These are phyloP conservation scores for Pilophorus perplexus DNA, from an alignment of 2,888 invertebrate genomes.

Conservation along the genomic window DNA sequence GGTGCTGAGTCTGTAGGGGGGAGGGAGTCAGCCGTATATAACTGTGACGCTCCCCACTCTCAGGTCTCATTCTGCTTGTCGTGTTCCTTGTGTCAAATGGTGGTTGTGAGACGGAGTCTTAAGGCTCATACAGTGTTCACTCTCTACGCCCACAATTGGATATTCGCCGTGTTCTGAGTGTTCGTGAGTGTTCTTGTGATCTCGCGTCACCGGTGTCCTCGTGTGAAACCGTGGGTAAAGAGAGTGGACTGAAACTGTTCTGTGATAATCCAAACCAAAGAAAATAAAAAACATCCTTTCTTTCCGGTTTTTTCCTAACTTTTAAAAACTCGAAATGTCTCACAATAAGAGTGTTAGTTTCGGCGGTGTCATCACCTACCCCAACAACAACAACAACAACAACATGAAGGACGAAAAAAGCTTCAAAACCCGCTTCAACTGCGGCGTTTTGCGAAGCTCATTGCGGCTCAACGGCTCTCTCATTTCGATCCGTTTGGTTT, in stretches of 20 bases:
- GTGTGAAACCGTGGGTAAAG: conserved; percentile 32
- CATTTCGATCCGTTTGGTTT: conserved; percentile 86
- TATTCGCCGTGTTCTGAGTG: conserved; percentile 47
- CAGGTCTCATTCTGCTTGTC: conserved; percentile 38
- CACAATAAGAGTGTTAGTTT: conserved; percentile 48
- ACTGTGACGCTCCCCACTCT: not conserved
- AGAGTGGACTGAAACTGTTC: conserved; percentile 45
- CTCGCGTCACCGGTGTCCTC: conserved; percentile 24
- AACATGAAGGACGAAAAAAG: conserved; percentile 47
- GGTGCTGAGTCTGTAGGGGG: conserved; percentile 10
- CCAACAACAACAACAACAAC: conserved; percentile 46
- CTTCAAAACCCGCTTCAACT: conserved; percentile 49
- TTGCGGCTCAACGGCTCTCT: conserved; percentile 72
- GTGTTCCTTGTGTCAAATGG: conserved; percentile 45
- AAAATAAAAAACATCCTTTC: too few species aligned
- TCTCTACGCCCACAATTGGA: conserved; percentile 49
- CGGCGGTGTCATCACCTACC: conserved; percentile 49
- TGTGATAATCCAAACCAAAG: conserved; percentile 48
- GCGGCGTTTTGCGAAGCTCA: conserved; percentile 49
- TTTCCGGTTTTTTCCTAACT: conserved; percentile 29
- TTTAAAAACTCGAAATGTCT: conserved; percentile 44
- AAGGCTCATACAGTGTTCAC: conserved; percentile 48
- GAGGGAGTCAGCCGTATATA: conserved; percentile 33
- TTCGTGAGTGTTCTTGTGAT: conserved; percentile 43
- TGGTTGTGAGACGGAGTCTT: conserved; percentile 48